Percentiles rank a stretch among this genome's conserved stretches.
Evolutionary conservation across 2,797 vertebrate species (phyloP).

Genomic region (Holocentrus rufus): DNA sequence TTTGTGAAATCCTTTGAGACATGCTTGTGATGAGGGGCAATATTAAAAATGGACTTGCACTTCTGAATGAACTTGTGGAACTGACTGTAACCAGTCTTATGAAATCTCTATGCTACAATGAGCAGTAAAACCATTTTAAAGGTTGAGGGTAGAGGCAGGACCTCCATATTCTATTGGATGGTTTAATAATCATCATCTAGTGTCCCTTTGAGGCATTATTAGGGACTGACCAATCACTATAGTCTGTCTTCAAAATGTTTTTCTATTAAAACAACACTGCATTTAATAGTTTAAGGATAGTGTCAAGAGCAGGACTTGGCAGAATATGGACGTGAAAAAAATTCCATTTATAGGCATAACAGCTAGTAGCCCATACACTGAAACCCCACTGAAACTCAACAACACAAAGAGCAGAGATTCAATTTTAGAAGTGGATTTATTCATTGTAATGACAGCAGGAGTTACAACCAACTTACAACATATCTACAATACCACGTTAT

Average conservation of each 20-base stretch:
- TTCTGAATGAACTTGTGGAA: too few relatives aligned
- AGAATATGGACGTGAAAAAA: too few relatives aligned
- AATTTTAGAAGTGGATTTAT: constrained; percentile 41
- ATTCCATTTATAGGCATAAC: constrained; percentile 32
- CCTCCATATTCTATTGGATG: constrained; percentile 19
- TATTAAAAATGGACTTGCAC: too few relatives aligned
- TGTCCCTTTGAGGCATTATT: not conserved
- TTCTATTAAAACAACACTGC: too few relatives aligned
- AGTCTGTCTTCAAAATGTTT: too few relatives aligned
- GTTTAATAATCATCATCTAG: constrained; percentile 14
- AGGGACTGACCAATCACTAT: not conserved
- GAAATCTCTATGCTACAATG: too few relatives aligned
- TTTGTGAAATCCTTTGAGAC: too few relatives aligned
- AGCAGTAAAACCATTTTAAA: not conserved
- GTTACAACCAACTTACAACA: constrained; percentile 40
- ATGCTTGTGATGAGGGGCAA: too few relatives aligned
- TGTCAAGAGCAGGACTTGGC: too few relatives aligned
- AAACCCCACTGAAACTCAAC: constrained; percentile 21
- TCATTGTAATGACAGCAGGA: constrained; percentile 40
- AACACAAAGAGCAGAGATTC: constrained; percentile 36
- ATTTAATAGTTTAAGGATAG: too few relatives aligned
- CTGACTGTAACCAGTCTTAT: too few relatives aligned
- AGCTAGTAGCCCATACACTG: constrained; percentile 46
- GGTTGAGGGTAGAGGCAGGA: constrained; percentile 1
- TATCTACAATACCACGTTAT: constrained; percentile 34